Base-by-base conservation (phyloP, 2,113 vertebrate genomes). In the Chaetorhynchus papuensis region DNA sequence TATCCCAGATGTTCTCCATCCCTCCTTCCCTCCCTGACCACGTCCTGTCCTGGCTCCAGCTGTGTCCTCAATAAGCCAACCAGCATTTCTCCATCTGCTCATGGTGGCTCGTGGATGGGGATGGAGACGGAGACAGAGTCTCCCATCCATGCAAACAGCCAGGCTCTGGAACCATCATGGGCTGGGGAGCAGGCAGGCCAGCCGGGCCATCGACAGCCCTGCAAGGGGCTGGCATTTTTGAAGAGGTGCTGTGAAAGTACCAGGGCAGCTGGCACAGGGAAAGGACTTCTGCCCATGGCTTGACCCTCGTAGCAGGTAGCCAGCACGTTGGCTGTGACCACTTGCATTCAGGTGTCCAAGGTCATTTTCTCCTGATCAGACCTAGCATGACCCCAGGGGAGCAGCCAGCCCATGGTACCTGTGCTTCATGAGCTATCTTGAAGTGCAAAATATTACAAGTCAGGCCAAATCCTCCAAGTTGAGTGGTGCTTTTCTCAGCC, bases 161-260 rank as follows among this genome's bases (percentile, higher is more conserved):
- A 4, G 15, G 27, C 18, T 35, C 61, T 19, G 41, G 39, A 63
- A 28, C 6, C 11, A 8, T 6, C 23, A 11, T 0, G 1, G 28
- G 24, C 6, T 4, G 3, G 19, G 41, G 8, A 85, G 45, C 0
- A 0, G 30, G 8, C 20, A 41, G 44, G 27, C 3, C 1, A 42
- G 35, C 28, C 0, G 0, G 26, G 26, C 2, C 0, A 70, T 0
- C 0, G 0, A 20, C 5, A 59, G 41, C 45, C 57, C 63, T 61
- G 68, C 31, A 18, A 13, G 42, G 22, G 13, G 11, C 21, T 63
- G 77, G 19, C 9, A 4, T 20, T 49, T 80, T 16, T 33, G 30
- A 52, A 60, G 50, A 42, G n/a, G 28, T 33, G 68, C 20, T 63
- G 4, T 35, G 39, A 35, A 81, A 89, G 54, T 63, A 76, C 37